phyloP scores from a whole-genome alignment of 2,888 invertebrate species.

The Tenthredo notha region DNA sequence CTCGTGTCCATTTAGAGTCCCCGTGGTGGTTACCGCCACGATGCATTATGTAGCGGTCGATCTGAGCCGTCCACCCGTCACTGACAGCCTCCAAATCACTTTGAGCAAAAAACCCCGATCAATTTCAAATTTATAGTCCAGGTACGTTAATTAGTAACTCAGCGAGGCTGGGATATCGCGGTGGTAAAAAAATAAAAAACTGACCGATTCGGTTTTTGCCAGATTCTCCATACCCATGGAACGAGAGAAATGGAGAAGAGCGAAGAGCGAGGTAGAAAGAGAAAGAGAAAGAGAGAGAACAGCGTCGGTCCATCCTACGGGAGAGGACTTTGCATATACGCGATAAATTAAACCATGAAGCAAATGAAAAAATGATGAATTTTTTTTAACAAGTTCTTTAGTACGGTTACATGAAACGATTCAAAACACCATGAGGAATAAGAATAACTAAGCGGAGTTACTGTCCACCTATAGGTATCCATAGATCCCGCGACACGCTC shows the following conservation, averaged over 20 bases:
- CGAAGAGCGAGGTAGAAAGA: background rate
- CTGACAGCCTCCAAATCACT: constrained; percentile 59
- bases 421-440: background rate
- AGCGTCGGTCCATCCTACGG: background rate
- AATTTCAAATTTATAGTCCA: constrained; percentile 72
- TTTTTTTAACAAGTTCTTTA: background rate
- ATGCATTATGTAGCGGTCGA: constrained; percentile 55
- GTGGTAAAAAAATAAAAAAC: background rate
- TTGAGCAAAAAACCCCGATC: constrained; percentile 66
- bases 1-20: constrained; percentile 54
- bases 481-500: constrained; percentile 18
- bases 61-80: constrained; percentile 53
- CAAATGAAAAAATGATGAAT: background rate
- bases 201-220: constrained; percentile 15
- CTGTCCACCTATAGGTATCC: constrained; percentile 20
- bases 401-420: background rate
- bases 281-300: background rate
- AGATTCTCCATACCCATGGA: background rate
- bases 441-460: background rate
- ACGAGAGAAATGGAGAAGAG: background rate
- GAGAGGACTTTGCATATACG: background rate
- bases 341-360: background rate
- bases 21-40: constrained; percentile 30
- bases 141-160: constrained; percentile 60
- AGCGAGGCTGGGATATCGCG: constrained; percentile 22